Base-by-base conservation (phyloP, 2,888 invertebrate species). In the Busseola fusca region DNA sequence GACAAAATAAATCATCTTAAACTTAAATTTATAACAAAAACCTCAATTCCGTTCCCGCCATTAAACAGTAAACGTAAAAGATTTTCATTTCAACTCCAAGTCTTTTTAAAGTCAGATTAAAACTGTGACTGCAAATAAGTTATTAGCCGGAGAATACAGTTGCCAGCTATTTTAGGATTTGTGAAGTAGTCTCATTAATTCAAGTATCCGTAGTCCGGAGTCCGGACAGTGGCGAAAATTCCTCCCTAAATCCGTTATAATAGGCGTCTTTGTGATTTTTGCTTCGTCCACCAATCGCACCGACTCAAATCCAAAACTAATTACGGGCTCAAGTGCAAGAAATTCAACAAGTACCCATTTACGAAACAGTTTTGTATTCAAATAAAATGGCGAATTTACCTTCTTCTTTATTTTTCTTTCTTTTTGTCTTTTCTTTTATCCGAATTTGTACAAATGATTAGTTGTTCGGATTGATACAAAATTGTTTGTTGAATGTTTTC, bases 191-290 rank as follows among this genome's bases (percentile, higher is more conserved):
- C 87, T 87, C 87, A 90, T 91, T 91, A 90, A 91, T 90, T 91
- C 89, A 87, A 91, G 90, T 87, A 84, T 81, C 82, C 80, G 85
- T 76, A 82, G 82, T 80, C 45, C 40, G 30, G 45, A 42, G 30
- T 76, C 80, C 83, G 85, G 83, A 83, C 87, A 82, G 85, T 80
- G 83, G 82, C 79, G 85, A 87, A 81, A 82, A 87, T 86, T 84
- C 74, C 83, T 86, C 87, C 87, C 88, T 89, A 91, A 91, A 89
- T 85, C 89, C 89, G 89, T 91, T 91, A 89, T 88, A 87, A 89
- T 86, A 82, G 86, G 81, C 82, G 81, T 85, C 87, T 87, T 89
- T 88, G 88, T 89, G 89, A 91, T 91, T 92, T 92, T 90, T 90
- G 88, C 87, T 83, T 85, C 74, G 82, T 86, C 85, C 77, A 56